phyloP scores from a whole-genome alignment of 2,797 vertebrate species.

The Picus viridis region DNA sequence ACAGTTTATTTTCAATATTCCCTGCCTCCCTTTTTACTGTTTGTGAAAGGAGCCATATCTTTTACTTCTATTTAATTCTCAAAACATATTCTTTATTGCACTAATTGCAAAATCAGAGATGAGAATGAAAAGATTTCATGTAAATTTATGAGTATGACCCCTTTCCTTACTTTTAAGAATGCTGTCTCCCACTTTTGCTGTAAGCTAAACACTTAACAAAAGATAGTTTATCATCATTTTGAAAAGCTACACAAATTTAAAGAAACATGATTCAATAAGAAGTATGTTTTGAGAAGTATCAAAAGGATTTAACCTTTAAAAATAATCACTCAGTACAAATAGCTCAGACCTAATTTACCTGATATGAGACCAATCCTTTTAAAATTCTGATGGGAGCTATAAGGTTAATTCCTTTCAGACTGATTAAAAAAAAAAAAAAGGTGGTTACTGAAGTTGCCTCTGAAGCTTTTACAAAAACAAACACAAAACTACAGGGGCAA shows the following conservation, averaged over 20 bases:
- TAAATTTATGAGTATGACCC: background rate
- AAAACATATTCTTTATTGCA: background rate
- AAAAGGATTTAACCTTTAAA: background rate
- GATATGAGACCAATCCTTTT: background rate
- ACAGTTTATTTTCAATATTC: background rate
- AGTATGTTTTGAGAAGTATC: background rate
- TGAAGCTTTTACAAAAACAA: background rate
- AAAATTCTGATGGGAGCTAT: background rate
- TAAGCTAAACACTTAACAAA: background rate
- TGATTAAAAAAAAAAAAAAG: background rate
- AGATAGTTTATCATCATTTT: background rate
- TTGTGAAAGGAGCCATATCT: background rate
- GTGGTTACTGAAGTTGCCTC: background rate
- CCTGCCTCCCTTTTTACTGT: background rate
- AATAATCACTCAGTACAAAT: background rate
- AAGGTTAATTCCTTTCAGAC: background rate
- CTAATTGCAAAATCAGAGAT: background rate
- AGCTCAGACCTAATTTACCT: background rate
- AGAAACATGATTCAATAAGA: background rate
- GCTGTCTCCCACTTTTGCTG: background rate
- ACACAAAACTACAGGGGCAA: accelerated
- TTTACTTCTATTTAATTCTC: background rate
- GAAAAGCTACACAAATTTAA: background rate
- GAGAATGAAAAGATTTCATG: background rate
- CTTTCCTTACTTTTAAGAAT: background rate